Evolutionary conservation across 2,113 vertebrate species (phyloP).

Genomic region (Pangasianodon gigas): DNA sequence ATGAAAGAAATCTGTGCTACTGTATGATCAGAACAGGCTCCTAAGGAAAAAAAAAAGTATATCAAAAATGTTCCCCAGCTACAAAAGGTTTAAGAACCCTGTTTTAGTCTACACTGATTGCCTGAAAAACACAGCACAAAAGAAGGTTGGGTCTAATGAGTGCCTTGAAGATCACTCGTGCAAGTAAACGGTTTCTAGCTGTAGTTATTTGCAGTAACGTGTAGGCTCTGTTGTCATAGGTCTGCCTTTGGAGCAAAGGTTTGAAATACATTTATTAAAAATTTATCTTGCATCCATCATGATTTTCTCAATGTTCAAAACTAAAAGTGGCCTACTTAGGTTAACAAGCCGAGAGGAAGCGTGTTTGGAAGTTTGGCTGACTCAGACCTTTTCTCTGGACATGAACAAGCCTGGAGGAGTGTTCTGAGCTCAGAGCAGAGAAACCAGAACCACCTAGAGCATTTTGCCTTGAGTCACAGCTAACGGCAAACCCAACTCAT

Average conservation of each 20-base stretch:
- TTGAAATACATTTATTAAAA: constrained; percentile 16
- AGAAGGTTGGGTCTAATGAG: constrained; percentile 7
- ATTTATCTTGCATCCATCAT: not conserved
- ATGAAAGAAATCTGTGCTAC: not conserved
- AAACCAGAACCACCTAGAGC: constrained; percentile 1
- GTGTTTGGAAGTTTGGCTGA: not conserved
- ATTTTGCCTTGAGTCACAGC: not conserved
- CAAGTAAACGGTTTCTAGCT: constrained; percentile 2
- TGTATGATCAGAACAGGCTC: not conserved
- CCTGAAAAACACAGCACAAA: not conserved
- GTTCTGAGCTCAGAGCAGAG: not conserved
- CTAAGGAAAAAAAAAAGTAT: not conserved
- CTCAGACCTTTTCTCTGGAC: not conserved
- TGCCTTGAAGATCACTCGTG: not conserved
- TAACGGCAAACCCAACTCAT: not conserved
- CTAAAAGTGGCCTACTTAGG: not conserved
- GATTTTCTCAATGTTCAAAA: not conserved
- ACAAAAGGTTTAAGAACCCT: not conserved
- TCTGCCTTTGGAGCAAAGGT: not conserved
- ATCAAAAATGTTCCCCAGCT: not conserved
- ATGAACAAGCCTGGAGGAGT: not conserved
- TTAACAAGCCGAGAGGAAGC: not conserved
- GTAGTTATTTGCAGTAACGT: constrained; percentile 4
- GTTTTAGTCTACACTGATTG: not conserved
- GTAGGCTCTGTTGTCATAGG: not conserved